phyloP scores from a whole-genome alignment of 2,888 invertebrate species.

The Ectobius pallidus region DNA sequence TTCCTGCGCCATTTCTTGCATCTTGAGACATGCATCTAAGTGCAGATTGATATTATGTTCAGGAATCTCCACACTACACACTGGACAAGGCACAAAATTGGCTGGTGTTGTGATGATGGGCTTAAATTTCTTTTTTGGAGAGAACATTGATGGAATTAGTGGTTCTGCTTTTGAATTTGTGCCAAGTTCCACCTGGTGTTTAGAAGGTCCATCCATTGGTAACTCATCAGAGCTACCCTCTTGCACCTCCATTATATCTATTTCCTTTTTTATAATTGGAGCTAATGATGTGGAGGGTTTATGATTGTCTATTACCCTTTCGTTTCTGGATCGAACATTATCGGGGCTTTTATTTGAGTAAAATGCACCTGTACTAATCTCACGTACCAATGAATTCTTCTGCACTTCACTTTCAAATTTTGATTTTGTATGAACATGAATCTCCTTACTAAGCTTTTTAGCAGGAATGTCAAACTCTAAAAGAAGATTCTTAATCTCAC shows the following conservation, averaged over 20 bases:
- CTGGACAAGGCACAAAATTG: conserved; percentile 55
- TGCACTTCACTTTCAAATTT: too few species aligned
- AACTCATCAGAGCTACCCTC: too few species aligned
- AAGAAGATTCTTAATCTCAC: background rate
- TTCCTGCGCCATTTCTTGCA: conserved; percentile 45
- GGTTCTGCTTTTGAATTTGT: background rate
- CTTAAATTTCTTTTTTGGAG: background rate
- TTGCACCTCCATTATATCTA: background rate
- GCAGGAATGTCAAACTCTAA: too few species aligned
- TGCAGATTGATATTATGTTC: conserved; percentile 57
- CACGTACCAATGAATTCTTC: too few species aligned
- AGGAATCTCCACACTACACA: conserved; percentile 56
- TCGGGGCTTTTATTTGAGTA: too few species aligned
- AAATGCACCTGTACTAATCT: too few species aligned
- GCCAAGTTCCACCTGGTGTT: too few species aligned
- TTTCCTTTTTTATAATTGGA: too few species aligned
- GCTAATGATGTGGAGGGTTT: conserved; percentile 1
- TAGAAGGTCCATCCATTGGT: too few species aligned
- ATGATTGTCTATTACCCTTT: background rate
- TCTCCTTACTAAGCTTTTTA: too few species aligned
- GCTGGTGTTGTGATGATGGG: background rate
- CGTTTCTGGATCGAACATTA: too few species aligned
- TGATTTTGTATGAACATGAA: too few species aligned
- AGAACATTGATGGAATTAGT: conserved; percentile 13
- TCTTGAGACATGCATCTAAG: conserved; percentile 57